These are phyloP conservation scores for Lacerta viridis DNA, from an alignment of 2,797 vertebrate species.

Conservation along the genomic window DNA sequence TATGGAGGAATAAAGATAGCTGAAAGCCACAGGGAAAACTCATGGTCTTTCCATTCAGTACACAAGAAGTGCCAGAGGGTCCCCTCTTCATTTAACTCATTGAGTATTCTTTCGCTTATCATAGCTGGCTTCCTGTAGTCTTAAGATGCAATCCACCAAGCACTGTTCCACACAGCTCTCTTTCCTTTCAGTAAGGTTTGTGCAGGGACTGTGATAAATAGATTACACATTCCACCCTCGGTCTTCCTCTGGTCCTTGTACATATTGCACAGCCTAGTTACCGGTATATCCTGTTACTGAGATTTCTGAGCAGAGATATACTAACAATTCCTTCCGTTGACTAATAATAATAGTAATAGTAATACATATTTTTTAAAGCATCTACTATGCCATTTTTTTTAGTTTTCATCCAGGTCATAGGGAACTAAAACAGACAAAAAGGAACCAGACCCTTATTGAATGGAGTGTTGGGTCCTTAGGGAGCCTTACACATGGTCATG, in stretches of 20 bases:
- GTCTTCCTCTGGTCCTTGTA: constrained; percentile 59
- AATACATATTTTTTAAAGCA: constrained; percentile 35
- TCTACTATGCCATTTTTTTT: background rate
- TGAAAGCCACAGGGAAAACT: constrained; percentile 16
- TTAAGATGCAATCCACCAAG: background rate
- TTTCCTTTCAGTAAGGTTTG: background rate
- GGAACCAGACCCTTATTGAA: background rate
- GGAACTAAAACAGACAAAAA: constrained; percentile 12
- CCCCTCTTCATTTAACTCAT: constrained; percentile 57
- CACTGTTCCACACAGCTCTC: background rate
- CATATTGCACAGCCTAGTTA: constrained; percentile 63
- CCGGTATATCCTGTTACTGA: constrained; percentile 40
- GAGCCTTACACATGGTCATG: background rate
- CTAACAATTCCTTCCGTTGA: constrained; percentile 49
- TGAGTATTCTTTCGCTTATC: constrained; percentile 36
- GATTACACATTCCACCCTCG: constrained; percentile 7
- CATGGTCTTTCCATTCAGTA: constrained; percentile 46
- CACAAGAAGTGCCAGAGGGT: constrained; percentile 45
- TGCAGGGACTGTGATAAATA: constrained; percentile 2
- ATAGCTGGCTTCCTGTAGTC: constrained; percentile 39
- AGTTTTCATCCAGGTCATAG: constrained; percentile 35
- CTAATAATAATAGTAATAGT: constrained; percentile 1
- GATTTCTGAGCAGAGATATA: constrained; percentile 14
- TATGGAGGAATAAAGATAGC: background rate
- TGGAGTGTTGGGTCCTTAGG: background rate